Evolutionary conservation across 2,797 vertebrate genomes (phyloP).

Genomic region (Phoeniculus purpureus): DNA sequence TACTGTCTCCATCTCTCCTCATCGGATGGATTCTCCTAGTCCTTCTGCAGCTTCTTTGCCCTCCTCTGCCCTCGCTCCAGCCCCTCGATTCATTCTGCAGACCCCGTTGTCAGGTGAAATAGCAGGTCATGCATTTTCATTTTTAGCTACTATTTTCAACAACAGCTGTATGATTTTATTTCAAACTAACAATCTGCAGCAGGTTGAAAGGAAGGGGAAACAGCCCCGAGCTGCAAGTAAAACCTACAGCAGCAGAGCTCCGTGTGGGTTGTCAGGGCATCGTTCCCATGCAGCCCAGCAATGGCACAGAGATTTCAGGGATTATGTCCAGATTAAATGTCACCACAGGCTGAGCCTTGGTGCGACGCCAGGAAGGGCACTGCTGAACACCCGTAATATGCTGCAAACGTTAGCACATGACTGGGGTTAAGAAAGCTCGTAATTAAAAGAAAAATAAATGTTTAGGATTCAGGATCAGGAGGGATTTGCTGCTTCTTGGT

Average conservation of each 20-base stretch:
- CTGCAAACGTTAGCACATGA: neutral
- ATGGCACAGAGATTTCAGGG: conserved; percentile 51
- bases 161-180: neutral
- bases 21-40: too few species aligned
- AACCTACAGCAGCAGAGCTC: neutral
- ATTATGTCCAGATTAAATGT: conserved; percentile 71
- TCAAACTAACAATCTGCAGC: neutral
- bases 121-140: too few species aligned
- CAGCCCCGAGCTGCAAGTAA: neutral
- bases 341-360: conserved; percentile 36
- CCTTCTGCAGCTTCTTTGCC: too few species aligned
- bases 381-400: neutral
- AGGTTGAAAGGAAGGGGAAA: neutral
- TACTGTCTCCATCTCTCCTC: too few species aligned
- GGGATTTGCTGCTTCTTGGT: neutral
- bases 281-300: conserved; percentile 37
- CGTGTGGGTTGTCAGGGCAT: neutral
- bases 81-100: too few species aligned
- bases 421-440: neutral
- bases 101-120: too few species aligned
- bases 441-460: too few species aligned
- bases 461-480: neutral
- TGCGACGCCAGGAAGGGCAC: neutral
- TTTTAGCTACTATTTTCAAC: too few species aligned
- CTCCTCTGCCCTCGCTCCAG: too few species aligned